phyloP scores from a whole-genome alignment of 1,140 invertebrate species.

The Colletes latitarsis region DNA sequence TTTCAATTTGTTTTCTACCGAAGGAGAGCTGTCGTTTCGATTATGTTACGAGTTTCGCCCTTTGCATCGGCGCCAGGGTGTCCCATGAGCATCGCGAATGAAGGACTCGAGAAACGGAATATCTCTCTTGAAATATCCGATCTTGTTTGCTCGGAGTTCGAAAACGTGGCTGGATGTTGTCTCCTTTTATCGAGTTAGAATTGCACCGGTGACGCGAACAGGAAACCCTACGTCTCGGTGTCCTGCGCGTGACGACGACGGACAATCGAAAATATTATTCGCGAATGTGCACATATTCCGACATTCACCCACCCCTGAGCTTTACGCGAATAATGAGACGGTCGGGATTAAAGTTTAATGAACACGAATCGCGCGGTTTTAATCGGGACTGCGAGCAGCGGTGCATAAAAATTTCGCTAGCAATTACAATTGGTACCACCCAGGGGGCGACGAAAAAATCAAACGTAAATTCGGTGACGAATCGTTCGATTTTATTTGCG shows the following conservation, averaged over 20 bases:
- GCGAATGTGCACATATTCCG: not conserved
- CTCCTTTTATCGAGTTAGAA: too few relatives aligned
- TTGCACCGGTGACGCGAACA: too few relatives aligned
- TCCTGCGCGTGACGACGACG: not conserved
- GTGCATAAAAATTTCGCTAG: not conserved
- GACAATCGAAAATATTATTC: not conserved
- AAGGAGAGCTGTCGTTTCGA: too few relatives aligned
- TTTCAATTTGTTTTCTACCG: too few relatives aligned
- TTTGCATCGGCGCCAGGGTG: too few relatives aligned
- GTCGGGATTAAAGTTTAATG: conserved; percentile 11
- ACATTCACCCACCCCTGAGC: not conserved
- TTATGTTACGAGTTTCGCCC: too few relatives aligned
- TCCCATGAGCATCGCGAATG: too few relatives aligned
- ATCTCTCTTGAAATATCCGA: too few relatives aligned
- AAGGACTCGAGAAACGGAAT: too few relatives aligned
- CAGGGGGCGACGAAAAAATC: not conserved
- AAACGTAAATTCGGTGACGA: not conserved
- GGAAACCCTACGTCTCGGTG: too few relatives aligned
- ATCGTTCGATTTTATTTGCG: not conserved
- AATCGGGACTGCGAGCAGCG: not conserved
- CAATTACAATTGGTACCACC: not conserved
- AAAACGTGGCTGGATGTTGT: too few relatives aligned
- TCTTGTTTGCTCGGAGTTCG: too few relatives aligned
- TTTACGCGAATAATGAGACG: conserved; percentile 15
- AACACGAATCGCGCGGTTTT: conserved; percentile 1